These are phyloP conservation scores for Hypothenemus hampei DNA, from an alignment of 1,140 invertebrate species.

Conservation along the genomic window DNA sequence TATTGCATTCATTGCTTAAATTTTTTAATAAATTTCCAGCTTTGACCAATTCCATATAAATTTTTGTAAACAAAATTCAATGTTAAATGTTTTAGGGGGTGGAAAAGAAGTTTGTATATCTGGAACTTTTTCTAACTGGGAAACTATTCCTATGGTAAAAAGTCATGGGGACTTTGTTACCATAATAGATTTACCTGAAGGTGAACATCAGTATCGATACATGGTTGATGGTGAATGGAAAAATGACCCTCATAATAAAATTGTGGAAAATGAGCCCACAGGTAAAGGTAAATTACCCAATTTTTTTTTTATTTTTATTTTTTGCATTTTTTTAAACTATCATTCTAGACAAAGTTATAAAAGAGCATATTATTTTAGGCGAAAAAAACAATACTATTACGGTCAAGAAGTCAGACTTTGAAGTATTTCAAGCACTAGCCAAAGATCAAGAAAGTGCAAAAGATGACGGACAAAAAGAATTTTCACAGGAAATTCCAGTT, in stretches of 20 bases:
- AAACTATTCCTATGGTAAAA: conserved; percentile 93
- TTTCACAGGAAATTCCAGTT: conserved; percentile 80
- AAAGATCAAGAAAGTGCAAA: conserved; percentile 80
- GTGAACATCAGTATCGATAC: conserved; percentile 98
- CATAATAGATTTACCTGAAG: conserved; percentile 93
- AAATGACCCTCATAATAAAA: conserved; percentile 80
- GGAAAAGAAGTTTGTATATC: conserved; percentile 93
- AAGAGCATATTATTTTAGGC: conserved; percentile 46
- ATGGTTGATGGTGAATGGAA: conserved; percentile 96
- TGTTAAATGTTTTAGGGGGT: conserved; percentile 51
- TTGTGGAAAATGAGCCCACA: conserved; percentile 69
- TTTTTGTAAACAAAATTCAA: not conserved
- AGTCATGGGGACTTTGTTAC: conserved; percentile 95
- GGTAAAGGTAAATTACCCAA: conserved; percentile 20
- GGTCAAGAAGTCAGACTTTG: conserved; percentile 93
- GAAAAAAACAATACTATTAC: conserved; percentile 88
- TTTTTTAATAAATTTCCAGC: too few species aligned
- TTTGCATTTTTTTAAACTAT: not conserved
- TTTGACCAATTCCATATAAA: too few species aligned
- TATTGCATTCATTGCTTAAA: too few species aligned
- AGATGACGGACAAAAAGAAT: conserved; percentile 71
- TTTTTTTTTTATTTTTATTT: conserved; percentile 1
- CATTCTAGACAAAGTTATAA: not conserved
- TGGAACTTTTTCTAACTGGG: conserved; percentile 96
- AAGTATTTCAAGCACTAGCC: conserved; percentile 94